A percentile compares a stretch with the other conserved stretches of the same genome.
Conservation (phyloP, 1,140 invertebrate species). For the Mya arenaria region DNA sequence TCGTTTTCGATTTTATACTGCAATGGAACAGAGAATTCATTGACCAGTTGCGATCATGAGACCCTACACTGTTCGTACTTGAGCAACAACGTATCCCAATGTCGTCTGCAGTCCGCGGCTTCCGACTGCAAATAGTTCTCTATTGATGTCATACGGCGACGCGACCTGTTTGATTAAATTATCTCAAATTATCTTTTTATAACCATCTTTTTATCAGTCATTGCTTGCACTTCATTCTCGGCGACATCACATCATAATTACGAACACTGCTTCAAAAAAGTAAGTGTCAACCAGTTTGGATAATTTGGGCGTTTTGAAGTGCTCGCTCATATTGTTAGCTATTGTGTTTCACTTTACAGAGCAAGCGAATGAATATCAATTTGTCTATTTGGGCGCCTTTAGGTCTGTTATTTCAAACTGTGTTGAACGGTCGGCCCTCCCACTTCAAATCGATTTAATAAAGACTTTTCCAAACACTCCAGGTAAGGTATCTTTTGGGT, state of each 20-base stretch:
- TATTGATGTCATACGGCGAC: conserved; percentile 33
- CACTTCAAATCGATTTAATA: conserved; percentile 21
- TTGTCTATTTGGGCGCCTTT: conserved; percentile 45
- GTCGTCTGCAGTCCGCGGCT: too few relatives aligned
- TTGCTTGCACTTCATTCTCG: conserved; percentile 21
- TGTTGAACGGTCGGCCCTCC: conserved; percentile 25
- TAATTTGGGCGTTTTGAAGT: conserved; percentile 37
- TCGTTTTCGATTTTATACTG: too few relatives aligned
- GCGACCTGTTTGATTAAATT: conserved; percentile 55
- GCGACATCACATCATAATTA: conserved; percentile 47
- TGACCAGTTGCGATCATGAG: too few relatives aligned
- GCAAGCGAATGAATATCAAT: conserved; percentile 50
- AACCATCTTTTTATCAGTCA: conserved; percentile 45
- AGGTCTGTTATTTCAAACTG: conserved; percentile 46
- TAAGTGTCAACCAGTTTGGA: conserved; percentile 33
- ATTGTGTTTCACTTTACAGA: conserved; percentile 6
- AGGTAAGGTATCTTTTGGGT: conserved; percentile 32
- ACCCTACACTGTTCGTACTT: too few relatives aligned
- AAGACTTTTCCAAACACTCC: conserved; percentile 29
- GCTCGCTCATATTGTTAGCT: background rate
- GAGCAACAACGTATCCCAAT: too few relatives aligned
- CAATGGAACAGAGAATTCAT: too few relatives aligned
- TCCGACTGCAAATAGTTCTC: background rate
- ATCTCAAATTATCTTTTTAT: conserved; percentile 55
- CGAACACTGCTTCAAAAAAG: conserved; percentile 24